Conservation (phyloP, 2,888 invertebrate genomes). For the Cheilosia vernalis region DNA sequence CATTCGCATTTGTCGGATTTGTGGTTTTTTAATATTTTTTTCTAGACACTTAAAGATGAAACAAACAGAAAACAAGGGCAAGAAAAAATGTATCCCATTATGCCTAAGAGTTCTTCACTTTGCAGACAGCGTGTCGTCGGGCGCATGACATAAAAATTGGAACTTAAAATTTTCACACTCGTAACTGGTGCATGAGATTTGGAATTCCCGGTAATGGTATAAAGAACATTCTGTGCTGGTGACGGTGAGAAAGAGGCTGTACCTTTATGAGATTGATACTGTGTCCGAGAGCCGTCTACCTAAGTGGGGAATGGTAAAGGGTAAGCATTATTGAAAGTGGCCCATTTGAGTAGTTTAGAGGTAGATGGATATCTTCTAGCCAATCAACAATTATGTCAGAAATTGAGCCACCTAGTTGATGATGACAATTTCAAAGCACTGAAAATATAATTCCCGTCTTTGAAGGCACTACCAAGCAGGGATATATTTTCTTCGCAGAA, state of each 20-base stretch:
- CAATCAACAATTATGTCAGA: too few species aligned
- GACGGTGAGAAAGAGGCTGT: not conserved
- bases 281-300: too few species aligned
- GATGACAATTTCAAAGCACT: too few species aligned
- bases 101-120: constrained; percentile 53
- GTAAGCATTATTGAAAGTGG: too few species aligned
- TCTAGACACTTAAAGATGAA: constrained; percentile 62
- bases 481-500: too few species aligned
- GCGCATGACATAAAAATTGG: constrained; percentile 65
- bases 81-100: constrained; percentile 44
- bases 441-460: too few species aligned
- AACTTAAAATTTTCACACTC: constrained; percentile 54
- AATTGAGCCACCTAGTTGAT: too few species aligned
- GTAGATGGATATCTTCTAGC: too few species aligned
- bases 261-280: too few species aligned
- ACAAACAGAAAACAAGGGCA: constrained; percentile 66
- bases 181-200: constrained; percentile 56
- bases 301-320: too few species aligned
- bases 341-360: too few species aligned
- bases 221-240: not conserved
- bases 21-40: constrained; percentile 26
- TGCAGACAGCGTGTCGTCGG: constrained; percentile 66
- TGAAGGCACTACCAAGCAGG: too few species aligned
- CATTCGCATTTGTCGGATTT: constrained; percentile 62
- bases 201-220: constrained; percentile 38